A percentile compares a stretch with the other conserved stretches of the same genome.
Conservation (phyloP, 2,888 invertebrate genomes). For the Cosmia trapezina region DNA sequence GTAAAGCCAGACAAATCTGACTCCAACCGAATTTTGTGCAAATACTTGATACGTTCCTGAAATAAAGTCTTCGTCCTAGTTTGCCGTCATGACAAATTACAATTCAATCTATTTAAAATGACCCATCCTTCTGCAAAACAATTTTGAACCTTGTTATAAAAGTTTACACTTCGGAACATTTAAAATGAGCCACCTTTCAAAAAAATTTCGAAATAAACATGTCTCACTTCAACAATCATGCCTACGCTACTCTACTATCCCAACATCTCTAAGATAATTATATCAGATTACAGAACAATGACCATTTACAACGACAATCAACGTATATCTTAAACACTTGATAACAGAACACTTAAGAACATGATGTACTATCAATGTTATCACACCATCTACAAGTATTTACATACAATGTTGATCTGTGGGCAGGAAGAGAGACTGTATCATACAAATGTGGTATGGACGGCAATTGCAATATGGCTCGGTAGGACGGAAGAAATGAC, state of each 20-base stretch:
- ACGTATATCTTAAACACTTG: conserved; percentile 44
- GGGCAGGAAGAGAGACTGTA: conserved; percentile 68
- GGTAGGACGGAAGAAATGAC: conserved; percentile 16
- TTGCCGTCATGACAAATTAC: not conserved
- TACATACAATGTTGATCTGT: conserved; percentile 70
- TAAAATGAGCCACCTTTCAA: not conserved
- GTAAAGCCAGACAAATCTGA: not conserved
- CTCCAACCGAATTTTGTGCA: not conserved
- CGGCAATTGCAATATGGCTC: conserved; percentile 31
- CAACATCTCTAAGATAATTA: conserved; percentile 25
- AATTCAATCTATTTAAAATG: not conserved
- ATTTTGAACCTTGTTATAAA: not conserved
- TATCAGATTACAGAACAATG: conserved; percentile 41
- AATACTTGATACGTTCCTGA: too few species aligned
- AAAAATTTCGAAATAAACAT: conserved; percentile 21
- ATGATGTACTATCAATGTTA: conserved; percentile 60
- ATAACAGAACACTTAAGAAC: conserved; percentile 55
- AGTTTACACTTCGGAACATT: not conserved
- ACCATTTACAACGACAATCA: conserved; percentile 48
- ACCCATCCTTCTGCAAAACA: not conserved
- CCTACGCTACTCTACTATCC: conserved; percentile 15
- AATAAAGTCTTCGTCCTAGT: too few species aligned
- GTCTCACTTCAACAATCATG: conserved; percentile 12
- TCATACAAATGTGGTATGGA: conserved; percentile 60
- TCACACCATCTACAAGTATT: conserved; percentile 59